Evolutionary conservation across 2,797 vertebrate species (phyloP).

Genomic region (Labroides dimidiatus): DNA sequence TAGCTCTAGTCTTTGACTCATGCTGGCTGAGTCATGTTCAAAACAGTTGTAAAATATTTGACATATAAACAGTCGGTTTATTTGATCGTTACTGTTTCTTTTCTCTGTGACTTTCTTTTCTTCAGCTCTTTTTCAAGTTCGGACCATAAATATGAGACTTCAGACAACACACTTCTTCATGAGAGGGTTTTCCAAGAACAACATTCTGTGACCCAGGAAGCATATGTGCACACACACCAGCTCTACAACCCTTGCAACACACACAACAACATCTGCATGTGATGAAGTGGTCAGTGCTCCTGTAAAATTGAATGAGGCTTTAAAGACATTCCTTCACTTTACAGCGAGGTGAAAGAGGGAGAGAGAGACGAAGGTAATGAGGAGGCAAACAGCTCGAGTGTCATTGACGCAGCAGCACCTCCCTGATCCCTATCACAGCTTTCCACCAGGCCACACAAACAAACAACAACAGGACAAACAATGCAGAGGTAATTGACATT

Average conservation of each 20-base stretch:
- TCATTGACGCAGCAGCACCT: constrained; percentile 56
- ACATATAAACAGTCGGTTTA: constrained; percentile 36
- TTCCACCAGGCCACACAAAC: constrained; percentile 70
- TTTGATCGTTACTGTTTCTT: constrained; percentile 4
- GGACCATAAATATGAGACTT: constrained; percentile 53
- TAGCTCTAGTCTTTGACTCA: constrained; percentile 24
- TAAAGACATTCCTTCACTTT: constrained; percentile 83
- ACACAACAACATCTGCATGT: constrained; percentile 76
- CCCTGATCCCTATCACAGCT: constrained; percentile 70
- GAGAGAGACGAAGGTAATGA: constrained; percentile 71
- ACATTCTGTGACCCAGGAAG: constrained; percentile 62
- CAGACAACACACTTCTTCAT: constrained; percentile 47
- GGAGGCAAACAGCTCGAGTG: constrained; percentile 61
- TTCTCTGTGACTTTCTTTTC: constrained; percentile 35
- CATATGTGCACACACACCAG: constrained; percentile 6
- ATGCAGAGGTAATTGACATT: constrained; percentile 73
- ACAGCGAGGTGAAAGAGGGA: constrained; percentile 65
- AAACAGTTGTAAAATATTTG: constrained; percentile 22
- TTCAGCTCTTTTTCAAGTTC: constrained; percentile 32
- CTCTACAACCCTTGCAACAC: constrained; percentile 12
- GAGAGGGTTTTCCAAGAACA: constrained; percentile 64
- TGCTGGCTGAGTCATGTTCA: constrained; percentile 33
- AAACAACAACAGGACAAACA: constrained; percentile 59
- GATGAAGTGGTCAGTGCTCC: constrained; percentile 76
- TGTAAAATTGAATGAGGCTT: constrained; percentile 82